Conservation (phyloP, 2,113 vertebrate genomes). For the Sinocyclocheilus maitianheensis region DNA sequence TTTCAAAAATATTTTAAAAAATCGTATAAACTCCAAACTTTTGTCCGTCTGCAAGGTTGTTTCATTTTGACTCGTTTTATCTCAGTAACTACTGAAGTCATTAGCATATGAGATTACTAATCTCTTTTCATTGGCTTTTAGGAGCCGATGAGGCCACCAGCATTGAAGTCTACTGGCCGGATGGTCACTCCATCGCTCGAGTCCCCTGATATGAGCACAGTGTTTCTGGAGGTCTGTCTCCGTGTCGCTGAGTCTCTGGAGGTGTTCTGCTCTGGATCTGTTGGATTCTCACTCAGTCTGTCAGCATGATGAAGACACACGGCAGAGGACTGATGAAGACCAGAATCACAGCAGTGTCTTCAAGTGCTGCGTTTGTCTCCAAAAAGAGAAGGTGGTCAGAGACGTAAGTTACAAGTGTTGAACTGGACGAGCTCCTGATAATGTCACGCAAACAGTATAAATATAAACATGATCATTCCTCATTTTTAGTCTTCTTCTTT, state of each 20-base stretch:
- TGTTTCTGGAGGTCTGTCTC: not conserved
- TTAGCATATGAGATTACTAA: not conserved
- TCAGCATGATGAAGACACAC: not conserved
- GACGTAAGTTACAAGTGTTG: no score
- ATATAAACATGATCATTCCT: no score
- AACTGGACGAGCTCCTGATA: no score
- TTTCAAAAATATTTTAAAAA: not conserved
- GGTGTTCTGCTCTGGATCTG: not conserved
- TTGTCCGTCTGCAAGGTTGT: not conserved
- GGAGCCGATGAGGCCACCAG: slow-evolving; percentile 83
- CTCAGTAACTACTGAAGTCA: no score
- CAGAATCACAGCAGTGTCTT: no score
- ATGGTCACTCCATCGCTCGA: slow-evolving; percentile 72
- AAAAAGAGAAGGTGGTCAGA: no score
- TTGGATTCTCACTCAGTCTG: not conserved
- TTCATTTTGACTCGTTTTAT: not conserved
- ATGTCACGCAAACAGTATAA: no score
- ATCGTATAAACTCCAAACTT: no score
- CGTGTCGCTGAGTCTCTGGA: not conserved
- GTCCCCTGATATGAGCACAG: slow-evolving; percentile 81
- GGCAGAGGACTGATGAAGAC: no score
- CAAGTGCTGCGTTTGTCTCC: no score
- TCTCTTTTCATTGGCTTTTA: slow-evolving; percentile 60
- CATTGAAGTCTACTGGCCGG: slow-evolving; percentile 89
- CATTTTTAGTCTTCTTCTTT: no score